phyloP scores from a whole-genome alignment of 1,140 invertebrate genomes.

The Nilaparvata lugens region DNA sequence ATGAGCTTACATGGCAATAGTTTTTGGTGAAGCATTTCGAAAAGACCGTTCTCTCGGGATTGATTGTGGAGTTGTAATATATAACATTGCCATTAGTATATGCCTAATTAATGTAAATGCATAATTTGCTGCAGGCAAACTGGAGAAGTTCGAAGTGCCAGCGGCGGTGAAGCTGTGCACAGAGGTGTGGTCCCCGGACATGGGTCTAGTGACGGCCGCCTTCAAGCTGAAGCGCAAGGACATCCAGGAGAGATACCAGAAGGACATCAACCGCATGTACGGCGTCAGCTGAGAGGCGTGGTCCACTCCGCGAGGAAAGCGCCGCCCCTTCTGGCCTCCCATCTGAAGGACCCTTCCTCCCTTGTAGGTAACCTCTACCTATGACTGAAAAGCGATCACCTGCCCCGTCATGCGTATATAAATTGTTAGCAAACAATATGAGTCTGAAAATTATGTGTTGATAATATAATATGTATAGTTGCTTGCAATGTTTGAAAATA shows the following conservation, averaged over 20 bases:
- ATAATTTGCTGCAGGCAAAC: constrained; percentile 47
- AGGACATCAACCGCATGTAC: constrained; percentile 89
- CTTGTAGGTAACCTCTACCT: too few species aligned
- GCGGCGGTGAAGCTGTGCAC: constrained; percentile 77
- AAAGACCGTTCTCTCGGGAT: too few species aligned
- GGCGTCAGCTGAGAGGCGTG: constrained; percentile 54
- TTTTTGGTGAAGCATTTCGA: neutral
- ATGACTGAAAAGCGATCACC: too few species aligned
- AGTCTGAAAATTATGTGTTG: too few species aligned
- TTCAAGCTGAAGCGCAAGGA: constrained; percentile 95
- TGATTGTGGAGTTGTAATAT: too few species aligned
- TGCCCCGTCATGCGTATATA: too few species aligned
- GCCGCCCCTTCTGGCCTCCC: constrained; percentile 39
- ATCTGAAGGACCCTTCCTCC: too few species aligned
- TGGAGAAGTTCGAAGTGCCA: constrained; percentile 88
- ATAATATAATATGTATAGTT: too few species aligned
- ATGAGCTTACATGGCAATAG: too few species aligned
- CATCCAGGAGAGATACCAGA: constrained; percentile 85
- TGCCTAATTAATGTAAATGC: neutral
- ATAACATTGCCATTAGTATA: too few species aligned
- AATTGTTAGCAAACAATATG: too few species aligned
- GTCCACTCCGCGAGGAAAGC: constrained; percentile 28
- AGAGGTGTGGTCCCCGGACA: constrained; percentile 93
- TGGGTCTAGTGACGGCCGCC: constrained; percentile 93
- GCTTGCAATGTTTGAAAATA: too few species aligned